Conservation (phyloP, 2,113 vertebrate genomes). For the Scopus umbretta region DNA sequence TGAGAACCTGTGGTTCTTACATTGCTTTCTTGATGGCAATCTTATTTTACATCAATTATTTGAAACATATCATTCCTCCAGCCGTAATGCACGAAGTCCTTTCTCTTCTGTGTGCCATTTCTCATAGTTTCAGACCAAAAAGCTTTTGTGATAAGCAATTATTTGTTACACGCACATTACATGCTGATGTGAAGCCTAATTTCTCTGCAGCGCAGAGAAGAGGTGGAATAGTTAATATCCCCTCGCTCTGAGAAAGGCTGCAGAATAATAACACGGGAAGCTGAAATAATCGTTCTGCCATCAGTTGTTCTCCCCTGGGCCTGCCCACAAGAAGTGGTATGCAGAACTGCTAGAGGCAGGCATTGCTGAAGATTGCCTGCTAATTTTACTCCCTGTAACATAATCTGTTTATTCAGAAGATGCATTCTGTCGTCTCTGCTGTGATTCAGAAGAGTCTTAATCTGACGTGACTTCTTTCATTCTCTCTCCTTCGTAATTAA, state of each 20-base stretch:
- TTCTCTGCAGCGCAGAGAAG: not conserved
- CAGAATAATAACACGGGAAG: not conserved
- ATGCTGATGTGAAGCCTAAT: not conserved
- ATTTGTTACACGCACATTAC: not conserved
- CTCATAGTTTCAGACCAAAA: not conserved
- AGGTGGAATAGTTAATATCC: not conserved
- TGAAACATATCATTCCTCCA: not conserved
- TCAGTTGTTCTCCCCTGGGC: constrained; percentile 35
- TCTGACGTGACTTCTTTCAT: constrained; percentile 45
- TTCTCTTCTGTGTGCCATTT: not conserved
- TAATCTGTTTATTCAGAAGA: constrained; percentile 41
- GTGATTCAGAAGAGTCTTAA: constrained; percentile 52
- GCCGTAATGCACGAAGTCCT: not conserved
- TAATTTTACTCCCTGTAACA: not conserved
- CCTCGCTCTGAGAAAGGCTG: not conserved
- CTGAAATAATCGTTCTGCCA: constrained; percentile 56
- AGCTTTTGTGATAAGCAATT: constrained; percentile 30
- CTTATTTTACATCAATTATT: not conserved
- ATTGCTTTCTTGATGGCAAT: not conserved
- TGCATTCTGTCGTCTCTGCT: not conserved
- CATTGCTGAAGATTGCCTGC: constrained; percentile 6
- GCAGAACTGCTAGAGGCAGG: not conserved
- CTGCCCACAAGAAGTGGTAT: constrained; percentile 39
- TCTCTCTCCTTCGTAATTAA: constrained; percentile 50
- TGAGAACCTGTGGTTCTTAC: not conserved